A percentile compares a stretch with the other conserved stretches of the same genome.
Conservation (phyloP, 2,113 vertebrate genomes). For the Axis porcinus region DNA sequence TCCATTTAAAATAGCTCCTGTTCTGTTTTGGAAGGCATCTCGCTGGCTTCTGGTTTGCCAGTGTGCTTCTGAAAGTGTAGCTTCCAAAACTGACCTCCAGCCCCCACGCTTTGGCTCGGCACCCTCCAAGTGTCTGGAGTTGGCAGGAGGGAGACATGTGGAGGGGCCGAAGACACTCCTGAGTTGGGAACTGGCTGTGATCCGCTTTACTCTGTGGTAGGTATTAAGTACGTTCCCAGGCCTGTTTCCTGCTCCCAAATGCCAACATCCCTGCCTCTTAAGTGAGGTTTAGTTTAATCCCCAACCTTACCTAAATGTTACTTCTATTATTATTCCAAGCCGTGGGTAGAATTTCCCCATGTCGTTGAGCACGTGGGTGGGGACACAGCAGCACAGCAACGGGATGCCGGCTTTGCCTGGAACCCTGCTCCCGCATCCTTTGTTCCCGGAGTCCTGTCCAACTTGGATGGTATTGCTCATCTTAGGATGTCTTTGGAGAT, state of each 20-base stretch:
- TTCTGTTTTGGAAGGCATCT: constrained; percentile 12
- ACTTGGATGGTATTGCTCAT: not conserved
- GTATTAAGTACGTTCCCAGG: constrained; percentile 58
- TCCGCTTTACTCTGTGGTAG: constrained; percentile 63
- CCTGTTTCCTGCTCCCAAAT: constrained; percentile 67
- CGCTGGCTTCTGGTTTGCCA: constrained; percentile 21
- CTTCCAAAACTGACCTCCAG: constrained; percentile 41
- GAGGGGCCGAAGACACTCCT: not conserved
- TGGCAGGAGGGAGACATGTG: not conserved
- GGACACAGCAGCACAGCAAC: accelerated
- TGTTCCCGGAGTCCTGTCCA: not conserved
- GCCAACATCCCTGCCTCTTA: constrained; percentile 67
- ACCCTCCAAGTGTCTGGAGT: not conserved
- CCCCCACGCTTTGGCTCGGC: not conserved
- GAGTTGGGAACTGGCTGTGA: constrained; percentile 48
- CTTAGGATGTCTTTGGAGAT: not conserved
- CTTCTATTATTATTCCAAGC: constrained; percentile 56
- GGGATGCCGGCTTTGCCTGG: not conserved
- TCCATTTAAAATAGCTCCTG: not conserved
- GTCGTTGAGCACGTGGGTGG: not conserved
- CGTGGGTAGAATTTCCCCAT: constrained; percentile 32
- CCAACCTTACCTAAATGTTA: constrained; percentile 64
- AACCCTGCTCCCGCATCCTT: not conserved
- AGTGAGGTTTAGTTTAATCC: constrained; percentile 70
- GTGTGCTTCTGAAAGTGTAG: not conserved